These are phyloP conservation scores for Pararge aegeria DNA, from an alignment of 1,140 invertebrate species.

Conservation along the genomic window DNA sequence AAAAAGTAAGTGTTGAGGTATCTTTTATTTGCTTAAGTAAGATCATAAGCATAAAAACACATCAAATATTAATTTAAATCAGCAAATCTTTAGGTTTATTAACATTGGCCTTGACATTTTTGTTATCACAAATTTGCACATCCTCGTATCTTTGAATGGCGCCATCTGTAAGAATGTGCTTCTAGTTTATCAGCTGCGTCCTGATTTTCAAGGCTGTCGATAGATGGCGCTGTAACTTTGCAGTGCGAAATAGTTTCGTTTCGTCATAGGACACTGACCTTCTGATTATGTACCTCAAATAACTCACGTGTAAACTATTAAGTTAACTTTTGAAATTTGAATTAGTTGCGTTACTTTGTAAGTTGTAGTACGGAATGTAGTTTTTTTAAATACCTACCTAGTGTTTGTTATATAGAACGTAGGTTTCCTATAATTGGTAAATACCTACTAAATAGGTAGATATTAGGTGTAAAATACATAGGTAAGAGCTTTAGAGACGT, in stretches of 20 bases:
- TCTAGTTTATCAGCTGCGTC: slow-evolving; percentile 26
- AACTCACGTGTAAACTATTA: slow-evolving; percentile 6
- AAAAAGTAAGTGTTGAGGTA: not conserved
- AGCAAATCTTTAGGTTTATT: slow-evolving; percentile 31
- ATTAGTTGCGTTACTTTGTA: too few species aligned
- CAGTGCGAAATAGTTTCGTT: slow-evolving; percentile 40
- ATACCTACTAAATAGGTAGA: too few species aligned
- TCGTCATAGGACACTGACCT: slow-evolving; percentile 45
- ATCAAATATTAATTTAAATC: not conserved
- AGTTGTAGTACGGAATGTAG: too few species aligned
- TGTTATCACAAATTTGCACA: slow-evolving; percentile 68
- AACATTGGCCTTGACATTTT: slow-evolving; percentile 72
- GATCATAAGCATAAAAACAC: not conserved
- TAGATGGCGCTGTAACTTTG: slow-evolving; percentile 47
- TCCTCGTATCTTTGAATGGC: slow-evolving; percentile 39
- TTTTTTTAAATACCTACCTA: too few species aligned
- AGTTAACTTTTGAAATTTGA: not conserved
- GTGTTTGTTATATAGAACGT: too few species aligned
- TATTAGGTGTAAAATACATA: too few species aligned
- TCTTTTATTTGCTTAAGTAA: not conserved
- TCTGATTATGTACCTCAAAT: slow-evolving; percentile 15
- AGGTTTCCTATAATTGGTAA: too few species aligned
- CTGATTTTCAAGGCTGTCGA: slow-evolving; percentile 11
- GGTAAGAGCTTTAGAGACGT: too few species aligned
- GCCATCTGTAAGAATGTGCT: slow-evolving; percentile 49